These are phyloP conservation scores for Cetonia aurata DNA, from an alignment of 2,888 invertebrate genomes.

Conservation along the genomic window DNA sequence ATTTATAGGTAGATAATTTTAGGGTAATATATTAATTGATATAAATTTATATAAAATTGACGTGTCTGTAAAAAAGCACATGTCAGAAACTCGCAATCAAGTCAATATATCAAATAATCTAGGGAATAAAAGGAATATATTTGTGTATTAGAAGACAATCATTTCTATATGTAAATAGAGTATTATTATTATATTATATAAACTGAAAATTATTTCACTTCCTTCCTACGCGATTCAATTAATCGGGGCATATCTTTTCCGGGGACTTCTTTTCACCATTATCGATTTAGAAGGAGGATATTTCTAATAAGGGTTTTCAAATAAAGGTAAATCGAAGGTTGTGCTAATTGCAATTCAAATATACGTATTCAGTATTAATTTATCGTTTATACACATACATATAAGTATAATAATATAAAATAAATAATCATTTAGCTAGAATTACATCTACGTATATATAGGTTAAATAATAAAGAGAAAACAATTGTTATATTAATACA, in stretches of 20 bases:
- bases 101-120: slow-evolving; percentile 57
- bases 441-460: slow-evolving; percentile 52
- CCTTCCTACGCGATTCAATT: slow-evolving; percentile 65
- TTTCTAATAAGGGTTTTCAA: not conserved
- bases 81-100: slow-evolving; percentile 59
- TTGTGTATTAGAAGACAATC: slow-evolving; percentile 44
- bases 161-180: slow-evolving; percentile 39
- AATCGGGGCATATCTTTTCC: slow-evolving; percentile 56
- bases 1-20: slow-evolving; percentile 12
- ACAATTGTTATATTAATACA: slow-evolving; percentile 48
- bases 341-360: slow-evolving; percentile 45
- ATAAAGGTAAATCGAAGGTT: slow-evolving; percentile 29
- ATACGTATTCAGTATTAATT: slow-evolving; percentile 45
- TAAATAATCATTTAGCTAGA: slow-evolving; percentile 45
- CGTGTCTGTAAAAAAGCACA: slow-evolving; percentile 42
- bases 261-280: slow-evolving; percentile 45
- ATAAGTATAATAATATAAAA: slow-evolving; percentile 48
- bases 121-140: slow-evolving; percentile 22
- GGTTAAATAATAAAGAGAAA: slow-evolving; percentile 16
- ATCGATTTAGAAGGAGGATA: not conserved
- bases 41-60: slow-evolving; percentile 20
- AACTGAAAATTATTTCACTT: slow-evolving; percentile 48
- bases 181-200: slow-evolving; percentile 34
- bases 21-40: slow-evolving; percentile 24
- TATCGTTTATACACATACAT: slow-evolving; percentile 42